A percentile compares a stretch with the other conserved stretches of the same genome.
Conservation (phyloP, 2,797 vertebrate genomes). For the Scomberomorus guttatus region DNA sequence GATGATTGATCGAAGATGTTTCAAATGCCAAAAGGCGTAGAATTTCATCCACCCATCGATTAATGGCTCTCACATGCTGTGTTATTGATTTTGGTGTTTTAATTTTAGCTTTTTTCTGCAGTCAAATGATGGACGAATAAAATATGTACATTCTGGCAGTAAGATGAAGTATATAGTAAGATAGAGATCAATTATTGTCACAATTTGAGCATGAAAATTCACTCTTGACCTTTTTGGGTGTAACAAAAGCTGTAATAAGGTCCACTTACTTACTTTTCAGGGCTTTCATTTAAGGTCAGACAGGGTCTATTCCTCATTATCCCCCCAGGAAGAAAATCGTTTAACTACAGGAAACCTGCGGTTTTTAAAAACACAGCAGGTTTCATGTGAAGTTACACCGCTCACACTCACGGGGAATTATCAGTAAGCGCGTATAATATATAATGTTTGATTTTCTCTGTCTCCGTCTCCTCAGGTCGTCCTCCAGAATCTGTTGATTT, state of each 20-base stretch:
- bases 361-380: not conserved
- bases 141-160: not conserved
- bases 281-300: not conserved
- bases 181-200: not conserved
- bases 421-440: not conserved
- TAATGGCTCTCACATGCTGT: conserved; percentile 9
- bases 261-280: not conserved
- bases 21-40: not conserved
- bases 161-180: not conserved
- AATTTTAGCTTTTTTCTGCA: conserved; percentile 1
- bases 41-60: conserved; percentile 16
- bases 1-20: not conserved
- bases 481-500: conserved; percentile 89
- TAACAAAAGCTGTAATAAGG: no score
- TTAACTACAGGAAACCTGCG: not conserved
- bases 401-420: not conserved
- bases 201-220: no score
- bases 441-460: not conserved
- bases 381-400: conserved; percentile 8
- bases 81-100: conserved; percentile 20
- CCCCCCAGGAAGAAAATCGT: not conserved
- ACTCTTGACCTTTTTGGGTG: no score
- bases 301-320: not conserved
- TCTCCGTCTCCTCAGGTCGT: conserved; percentile 78
- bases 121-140: not conserved